phyloP scores from a whole-genome alignment of 2,113 vertebrate species.

The Bungarus multicinctus region DNA sequence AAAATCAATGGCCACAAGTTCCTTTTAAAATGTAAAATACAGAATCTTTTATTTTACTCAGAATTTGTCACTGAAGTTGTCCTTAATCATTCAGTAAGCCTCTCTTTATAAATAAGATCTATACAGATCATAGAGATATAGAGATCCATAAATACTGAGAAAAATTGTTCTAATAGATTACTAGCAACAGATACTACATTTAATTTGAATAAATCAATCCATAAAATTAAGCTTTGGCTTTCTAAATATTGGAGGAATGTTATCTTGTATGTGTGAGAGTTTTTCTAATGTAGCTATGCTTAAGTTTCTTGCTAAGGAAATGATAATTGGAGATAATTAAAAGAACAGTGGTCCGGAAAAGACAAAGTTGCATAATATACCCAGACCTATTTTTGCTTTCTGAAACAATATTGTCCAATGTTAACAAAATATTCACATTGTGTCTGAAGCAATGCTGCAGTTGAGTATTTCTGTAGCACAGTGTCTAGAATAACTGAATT shows the following conservation, averaged over 20 bases:
- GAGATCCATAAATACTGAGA: not conserved
- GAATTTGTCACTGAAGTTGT: conserved; percentile 42
- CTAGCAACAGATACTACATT: conserved; percentile 51
- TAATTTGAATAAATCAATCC: conserved; percentile 58
- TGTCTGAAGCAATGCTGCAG: conserved; percentile 64
- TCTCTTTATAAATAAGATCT: conserved; percentile 46
- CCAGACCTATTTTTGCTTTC: conserved; percentile 45
- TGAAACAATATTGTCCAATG: conserved; percentile 52
- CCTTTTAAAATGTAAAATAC: not conserved
- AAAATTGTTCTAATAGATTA: conserved; percentile 42
- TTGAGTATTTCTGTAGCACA: conserved; percentile 70
- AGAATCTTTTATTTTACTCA: not conserved
- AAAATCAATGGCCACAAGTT: not conserved
- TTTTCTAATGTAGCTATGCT: conserved; percentile 38
- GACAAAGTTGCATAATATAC: conserved; percentile 41
- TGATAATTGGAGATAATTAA: conserved; percentile 51
- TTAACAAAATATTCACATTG: conserved; percentile 64
- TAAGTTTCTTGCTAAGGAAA: conserved; percentile 48
- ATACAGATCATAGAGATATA: conserved; percentile 23
- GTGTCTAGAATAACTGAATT: conserved; percentile 69
- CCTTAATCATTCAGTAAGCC: conserved; percentile 12
- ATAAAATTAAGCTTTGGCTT: conserved; percentile 61
- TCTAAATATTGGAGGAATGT: conserved; percentile 42
- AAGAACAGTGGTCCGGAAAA: conserved; percentile 53
- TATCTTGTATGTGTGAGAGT: conserved; percentile 12